Conservation (phyloP, 2,113 vertebrate genomes). For the Colaptes auratus region DNA sequence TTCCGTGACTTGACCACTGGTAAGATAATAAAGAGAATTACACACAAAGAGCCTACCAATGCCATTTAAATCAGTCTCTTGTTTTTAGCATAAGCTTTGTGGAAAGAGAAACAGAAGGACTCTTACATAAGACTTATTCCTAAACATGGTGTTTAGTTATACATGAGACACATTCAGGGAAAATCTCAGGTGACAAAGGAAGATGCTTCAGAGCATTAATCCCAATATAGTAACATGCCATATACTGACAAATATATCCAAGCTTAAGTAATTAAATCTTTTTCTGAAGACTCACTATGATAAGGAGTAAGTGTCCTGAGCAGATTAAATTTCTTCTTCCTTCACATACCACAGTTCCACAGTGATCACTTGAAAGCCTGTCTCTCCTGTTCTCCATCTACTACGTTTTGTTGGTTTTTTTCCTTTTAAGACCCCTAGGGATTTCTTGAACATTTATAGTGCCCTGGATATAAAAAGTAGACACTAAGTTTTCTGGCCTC, state of each 20-base stretch:
- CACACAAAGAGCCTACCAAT: constrained; percentile 12
- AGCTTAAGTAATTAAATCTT: constrained; percentile 77
- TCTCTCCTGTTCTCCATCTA: neutral
- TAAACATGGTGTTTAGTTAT: constrained; percentile 52
- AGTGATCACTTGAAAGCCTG: neutral
- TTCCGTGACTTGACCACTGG: neutral
- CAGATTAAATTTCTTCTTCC: constrained; percentile 66
- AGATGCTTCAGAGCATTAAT: constrained; percentile 71
- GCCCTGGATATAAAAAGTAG: neutral
- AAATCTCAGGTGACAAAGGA: constrained; percentile 72
- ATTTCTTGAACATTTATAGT: neutral
- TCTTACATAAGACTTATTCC: constrained; percentile 28
- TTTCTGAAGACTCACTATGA: constrained; percentile 64
- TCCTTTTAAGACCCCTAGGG: neutral
- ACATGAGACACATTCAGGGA: constrained; percentile 54
- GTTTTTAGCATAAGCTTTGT: constrained; percentile 44
- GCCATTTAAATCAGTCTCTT: constrained; percentile 40
- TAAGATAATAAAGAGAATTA: constrained; percentile 48
- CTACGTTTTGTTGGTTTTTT: neutral
- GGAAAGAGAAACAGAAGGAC: constrained; percentile 15
- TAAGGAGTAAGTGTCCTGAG: constrained; percentile 65
- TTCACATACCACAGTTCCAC: constrained; percentile 1
- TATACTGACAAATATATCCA: constrained; percentile 71
- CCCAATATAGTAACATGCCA: constrained; percentile 71
- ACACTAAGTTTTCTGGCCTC: neutral